Evolutionary conservation across 2,113 vertebrate genomes (phyloP).

Genomic region (Elgaria multicarinata): DNA sequence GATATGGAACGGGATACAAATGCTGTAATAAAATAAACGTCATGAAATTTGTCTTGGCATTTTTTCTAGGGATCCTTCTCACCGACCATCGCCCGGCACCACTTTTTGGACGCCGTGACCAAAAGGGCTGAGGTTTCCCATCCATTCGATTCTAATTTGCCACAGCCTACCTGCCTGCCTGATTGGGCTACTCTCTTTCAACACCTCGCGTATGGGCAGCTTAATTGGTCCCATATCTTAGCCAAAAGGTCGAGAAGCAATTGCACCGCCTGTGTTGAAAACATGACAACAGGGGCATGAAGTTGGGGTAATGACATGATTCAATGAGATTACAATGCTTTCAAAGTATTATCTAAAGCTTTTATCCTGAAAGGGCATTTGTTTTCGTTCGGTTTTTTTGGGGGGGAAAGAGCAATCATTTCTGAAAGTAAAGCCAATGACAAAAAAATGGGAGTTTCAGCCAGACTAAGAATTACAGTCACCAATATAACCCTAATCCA

Average conservation of each 20-base stretch:
- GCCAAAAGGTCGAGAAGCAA: background rate
- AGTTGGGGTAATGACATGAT: background rate
- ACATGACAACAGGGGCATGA: background rate
- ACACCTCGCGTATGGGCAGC: background rate
- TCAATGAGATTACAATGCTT: background rate
- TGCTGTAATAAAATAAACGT: too few species aligned
- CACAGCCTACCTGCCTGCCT: background rate
- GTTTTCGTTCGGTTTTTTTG: too few species aligned
- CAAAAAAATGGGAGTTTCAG: slow-evolving; percentile 32
- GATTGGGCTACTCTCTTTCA: background rate
- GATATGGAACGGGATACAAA: too few species aligned
- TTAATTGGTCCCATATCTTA: background rate
- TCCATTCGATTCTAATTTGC: background rate
- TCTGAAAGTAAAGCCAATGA: slow-evolving; percentile 9
- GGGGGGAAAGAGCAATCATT: slow-evolving; percentile 22
- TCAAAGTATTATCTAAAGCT: background rate
- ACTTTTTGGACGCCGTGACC: background rate
- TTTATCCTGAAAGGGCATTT: too few species aligned
- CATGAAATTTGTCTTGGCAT: too few species aligned
- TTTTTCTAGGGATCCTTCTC: background rate
- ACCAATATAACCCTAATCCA: background rate
- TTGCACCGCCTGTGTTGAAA: background rate
- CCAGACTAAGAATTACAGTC: slow-evolving; percentile 31
- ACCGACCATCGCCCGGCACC: too few species aligned
- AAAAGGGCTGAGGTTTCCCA: too few species aligned